Evolutionary conservation across 1,140 invertebrate genomes (phyloP).

Genomic region (Apis florea): DNA sequence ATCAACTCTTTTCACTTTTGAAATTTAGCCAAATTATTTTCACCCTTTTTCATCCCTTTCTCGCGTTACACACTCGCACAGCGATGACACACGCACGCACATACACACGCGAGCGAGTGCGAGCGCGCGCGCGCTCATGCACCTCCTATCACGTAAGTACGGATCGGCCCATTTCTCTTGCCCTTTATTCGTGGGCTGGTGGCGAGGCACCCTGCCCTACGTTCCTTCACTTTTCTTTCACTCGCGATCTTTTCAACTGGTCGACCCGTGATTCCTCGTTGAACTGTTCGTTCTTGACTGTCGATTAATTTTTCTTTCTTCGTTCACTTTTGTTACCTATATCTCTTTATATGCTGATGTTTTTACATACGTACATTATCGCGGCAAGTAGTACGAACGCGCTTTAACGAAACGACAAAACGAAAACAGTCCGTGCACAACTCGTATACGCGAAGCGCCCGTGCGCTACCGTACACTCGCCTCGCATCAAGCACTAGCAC

Average conservation of each 20-base stretch:
- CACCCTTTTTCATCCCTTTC: slow-evolving; percentile 33
- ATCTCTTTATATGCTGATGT: neutral
- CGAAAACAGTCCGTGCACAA: slow-evolving; percentile 49
- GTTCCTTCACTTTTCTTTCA: neutral
- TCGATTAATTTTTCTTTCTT: too few relatives aligned
- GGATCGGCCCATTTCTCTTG: slow-evolving; percentile 66
- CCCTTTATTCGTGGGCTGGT: slow-evolving; percentile 57
- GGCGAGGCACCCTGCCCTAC: slow-evolving; percentile 49
- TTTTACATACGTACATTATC: neutral
- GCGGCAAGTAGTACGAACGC: slow-evolving; percentile 22
- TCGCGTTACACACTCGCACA: slow-evolving; percentile 43
- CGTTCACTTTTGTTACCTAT: too few relatives aligned
- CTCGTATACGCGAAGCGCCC: slow-evolving; percentile 46
- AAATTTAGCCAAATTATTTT: slow-evolving; percentile 20
- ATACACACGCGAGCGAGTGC: slow-evolving; percentile 56
- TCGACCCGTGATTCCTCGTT: neutral
- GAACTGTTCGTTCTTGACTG: neutral
- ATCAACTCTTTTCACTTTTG: slow-evolving; percentile 17
- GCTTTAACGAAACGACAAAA: slow-evolving; percentile 31
- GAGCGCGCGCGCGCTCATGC: slow-evolving; percentile 66
- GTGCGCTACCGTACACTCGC: slow-evolving; percentile 53
- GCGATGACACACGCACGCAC: slow-evolving; percentile 54
- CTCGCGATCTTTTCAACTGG: slow-evolving; percentile 1
- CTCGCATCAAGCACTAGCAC: slow-evolving; percentile 64
- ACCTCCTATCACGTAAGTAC: slow-evolving; percentile 67